Evolutionary conservation across 2,797 vertebrate genomes (phyloP).

Genomic region (Lindbergichthys nudifrons): DNA sequence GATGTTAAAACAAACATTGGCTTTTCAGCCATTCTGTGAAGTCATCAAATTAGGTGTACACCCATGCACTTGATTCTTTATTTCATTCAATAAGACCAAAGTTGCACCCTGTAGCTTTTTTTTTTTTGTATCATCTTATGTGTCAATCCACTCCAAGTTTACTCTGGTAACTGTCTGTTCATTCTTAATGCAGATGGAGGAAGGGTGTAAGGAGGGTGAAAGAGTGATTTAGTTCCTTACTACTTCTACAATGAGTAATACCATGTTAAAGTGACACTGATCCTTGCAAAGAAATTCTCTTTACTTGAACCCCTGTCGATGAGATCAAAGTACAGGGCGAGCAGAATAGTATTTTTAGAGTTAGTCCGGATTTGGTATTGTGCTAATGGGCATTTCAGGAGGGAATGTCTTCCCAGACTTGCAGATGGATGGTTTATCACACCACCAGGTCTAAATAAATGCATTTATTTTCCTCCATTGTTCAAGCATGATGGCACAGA

Average conservation of each 20-base stretch:
- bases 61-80: conserved; percentile 4
- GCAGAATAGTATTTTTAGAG: conserved; percentile 26
- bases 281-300: conserved; percentile 34
- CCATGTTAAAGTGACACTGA: conserved; percentile 39
- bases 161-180: conserved; percentile 11
- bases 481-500: conserved; percentile 4
- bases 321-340: conserved; percentile 35
- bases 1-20: conserved; percentile 17
- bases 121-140: conserved; percentile 11
- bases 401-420: conserved; percentile 10
- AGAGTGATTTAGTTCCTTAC: conserved; percentile 11
- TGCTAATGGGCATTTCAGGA: conserved; percentile 42
- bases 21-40: conserved; percentile 22
- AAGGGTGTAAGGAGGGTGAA: conserved; percentile 15
- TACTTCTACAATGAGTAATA: conserved; percentile 28
- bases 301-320: conserved; percentile 27
- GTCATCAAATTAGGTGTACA: conserved; percentile 8
- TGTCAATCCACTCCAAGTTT: conserved; percentile 27
- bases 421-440: neutral
- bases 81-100: conserved; percentile 9
- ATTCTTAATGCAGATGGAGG: conserved; percentile 40
- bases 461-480: neutral
- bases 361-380: conserved; percentile 31
- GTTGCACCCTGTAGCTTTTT: neutral
- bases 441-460: conserved; percentile 7